Base-by-base conservation (phyloP, 2,113 vertebrate species). In the Sphyrna mokarran region DNA sequence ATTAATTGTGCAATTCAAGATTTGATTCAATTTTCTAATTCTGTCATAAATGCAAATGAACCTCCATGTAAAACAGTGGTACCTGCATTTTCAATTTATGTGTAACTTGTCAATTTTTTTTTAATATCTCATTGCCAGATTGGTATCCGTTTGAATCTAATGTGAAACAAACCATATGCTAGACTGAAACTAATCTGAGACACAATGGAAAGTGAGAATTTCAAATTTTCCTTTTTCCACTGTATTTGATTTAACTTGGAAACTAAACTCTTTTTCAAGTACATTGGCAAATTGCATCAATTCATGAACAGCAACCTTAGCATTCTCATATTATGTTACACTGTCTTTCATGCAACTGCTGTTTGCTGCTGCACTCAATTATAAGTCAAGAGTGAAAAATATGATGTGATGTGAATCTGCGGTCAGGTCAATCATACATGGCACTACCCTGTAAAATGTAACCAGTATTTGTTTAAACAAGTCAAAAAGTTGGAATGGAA, bases 131-230 rank as follows among this genome's bases (percentile, higher is more conserved):
- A 91, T 66, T 91, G 89, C 29, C 89, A 66, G 61, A 93, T 66
- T 3, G 13, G n/a, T 37, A 93, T 93, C 29, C 86, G 6, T 48
- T 70, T 70, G 20, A 70, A 94, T 69, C 40, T 29, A 43, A 40
- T 48, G 37, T 72, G 68, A 94, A 48, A 69, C 11, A 94, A 94
- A 13, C n/a, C 37, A 70, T 5, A 10, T 43, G 23, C 40, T 94
- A 37, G 66, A 29, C 68, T 95, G 68, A 76, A 95, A 72, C 20
- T 11, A 48, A 8, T 11, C 48, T 33, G 37, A 40, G 54, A 68
- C 22, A 94, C 63, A 94, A 69, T 70, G 66, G 33, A 94, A 94
- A 94, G 94, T 70, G 93, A 69, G 66, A 94, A 94, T 70, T 29
- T 72, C 40, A 43, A 70, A 95, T 33, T 54, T 95, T 70, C 23